Percentiles rank a stretch among this genome's conserved stretches.
Evolutionary conservation across 2,888 invertebrate genomes (phyloP).

Genomic region (Drosophila austrosaltans): DNA sequence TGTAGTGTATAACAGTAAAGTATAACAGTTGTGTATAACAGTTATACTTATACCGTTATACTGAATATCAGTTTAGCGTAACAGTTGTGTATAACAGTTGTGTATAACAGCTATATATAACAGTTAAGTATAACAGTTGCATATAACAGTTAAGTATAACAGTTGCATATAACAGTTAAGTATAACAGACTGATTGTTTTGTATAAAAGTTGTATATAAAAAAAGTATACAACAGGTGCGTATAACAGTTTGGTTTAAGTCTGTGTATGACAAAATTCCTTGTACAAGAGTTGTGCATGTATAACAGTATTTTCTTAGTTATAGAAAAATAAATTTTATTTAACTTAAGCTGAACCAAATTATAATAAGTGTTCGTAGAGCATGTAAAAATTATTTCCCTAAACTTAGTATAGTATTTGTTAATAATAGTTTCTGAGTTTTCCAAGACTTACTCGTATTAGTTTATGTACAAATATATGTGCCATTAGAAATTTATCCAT

Average conservation of each 20-base stretch:
- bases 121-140: not conserved
- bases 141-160: not conserved
- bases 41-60: not conserved
- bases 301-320: too few species aligned
- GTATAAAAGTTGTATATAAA: not conserved
- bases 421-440: too few species aligned
- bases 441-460: too few species aligned
- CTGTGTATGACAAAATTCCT: too few species aligned
- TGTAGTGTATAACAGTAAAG: too few species aligned
- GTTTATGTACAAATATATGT: not conserved
- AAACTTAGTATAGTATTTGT: too few species aligned
- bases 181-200: not conserved
- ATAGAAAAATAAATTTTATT: too few species aligned
- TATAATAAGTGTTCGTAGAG: too few species aligned
- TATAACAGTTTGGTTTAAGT: not conserved
- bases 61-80: not conserved
- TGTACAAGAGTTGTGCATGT: too few species aligned
- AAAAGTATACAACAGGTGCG: not conserved
- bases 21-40: not conserved
- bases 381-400: too few species aligned
- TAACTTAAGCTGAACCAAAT: too few species aligned
- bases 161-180: slow-evolving; percentile 1
- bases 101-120: not conserved
- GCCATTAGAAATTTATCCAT: not conserved
- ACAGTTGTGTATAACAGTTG: not conserved